Percentiles rank a stretch among this genome's conserved stretches.
phyloP scores from a whole-genome alignment of 2,113 vertebrate species.

The Chaetodon auriga region DNA sequence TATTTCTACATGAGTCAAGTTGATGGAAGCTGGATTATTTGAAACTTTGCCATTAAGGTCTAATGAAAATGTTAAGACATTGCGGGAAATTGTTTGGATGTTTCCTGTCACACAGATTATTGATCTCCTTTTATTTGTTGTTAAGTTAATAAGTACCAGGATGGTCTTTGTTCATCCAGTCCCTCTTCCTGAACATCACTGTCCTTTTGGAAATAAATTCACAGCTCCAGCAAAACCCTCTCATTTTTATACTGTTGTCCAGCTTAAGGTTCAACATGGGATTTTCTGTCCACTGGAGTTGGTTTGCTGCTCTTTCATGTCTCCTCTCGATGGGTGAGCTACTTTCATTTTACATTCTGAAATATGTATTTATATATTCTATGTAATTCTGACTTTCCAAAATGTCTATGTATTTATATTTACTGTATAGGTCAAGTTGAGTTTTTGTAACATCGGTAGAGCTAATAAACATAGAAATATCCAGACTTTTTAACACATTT shows the following conservation, averaged over 20 bases:
- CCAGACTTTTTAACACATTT: neutral
- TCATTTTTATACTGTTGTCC: constrained; percentile 22
- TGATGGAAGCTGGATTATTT: neutral
- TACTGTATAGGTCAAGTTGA: neutral
- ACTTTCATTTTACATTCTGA: neutral
- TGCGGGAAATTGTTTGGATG: neutral
- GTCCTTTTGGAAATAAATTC: constrained; percentile 40
- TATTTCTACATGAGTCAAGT: neutral
- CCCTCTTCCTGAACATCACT: neutral
- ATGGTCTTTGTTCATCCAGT: neutral
- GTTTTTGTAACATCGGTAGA: neutral
- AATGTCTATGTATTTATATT: too few relatives aligned
- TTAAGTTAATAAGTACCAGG: neutral
- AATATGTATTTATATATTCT: too few relatives aligned
- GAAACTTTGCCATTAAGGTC: neutral
- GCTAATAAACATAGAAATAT: neutral
- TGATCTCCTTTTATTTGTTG: neutral
- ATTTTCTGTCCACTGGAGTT: constrained; percentile 39
- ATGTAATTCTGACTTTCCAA: too few relatives aligned
- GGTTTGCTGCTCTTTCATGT: constrained; percentile 43
- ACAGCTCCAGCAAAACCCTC: neutral
- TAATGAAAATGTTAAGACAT: neutral
- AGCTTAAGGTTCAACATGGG: constrained; percentile 60
- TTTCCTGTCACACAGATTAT: neutral
- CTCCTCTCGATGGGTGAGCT: constrained; percentile 66